These are phyloP conservation scores for Sebastes cheni DNA, from an alignment of 2,797 vertebrate genomes.

Conservation along the genomic window DNA sequence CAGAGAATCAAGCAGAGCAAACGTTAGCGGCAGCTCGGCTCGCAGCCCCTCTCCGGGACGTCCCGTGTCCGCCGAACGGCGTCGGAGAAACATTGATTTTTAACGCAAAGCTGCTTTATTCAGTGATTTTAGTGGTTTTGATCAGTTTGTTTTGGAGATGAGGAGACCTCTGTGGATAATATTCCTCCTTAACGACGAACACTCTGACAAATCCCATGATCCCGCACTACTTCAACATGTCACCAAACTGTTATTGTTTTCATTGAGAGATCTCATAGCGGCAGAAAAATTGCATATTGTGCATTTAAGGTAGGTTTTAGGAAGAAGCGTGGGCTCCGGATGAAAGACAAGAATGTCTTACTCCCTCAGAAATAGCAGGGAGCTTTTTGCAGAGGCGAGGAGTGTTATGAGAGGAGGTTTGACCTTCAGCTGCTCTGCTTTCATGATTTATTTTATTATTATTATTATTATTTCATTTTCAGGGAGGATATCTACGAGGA, in stretches of 20 bases:
- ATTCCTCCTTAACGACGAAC: too few relatives aligned
- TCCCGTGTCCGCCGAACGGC: not conserved
- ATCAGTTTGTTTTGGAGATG: too few relatives aligned
- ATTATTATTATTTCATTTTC: constrained; percentile 34
- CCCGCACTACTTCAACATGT: not conserved
- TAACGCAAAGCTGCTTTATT: too few relatives aligned
- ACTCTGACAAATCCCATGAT: rapidly evolving
- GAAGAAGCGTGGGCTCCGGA: not conserved
- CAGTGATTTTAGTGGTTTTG: too few relatives aligned
- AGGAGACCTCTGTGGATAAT: too few relatives aligned
- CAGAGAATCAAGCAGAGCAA: not conserved
- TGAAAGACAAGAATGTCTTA: not conserved
- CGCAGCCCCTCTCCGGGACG: not conserved
- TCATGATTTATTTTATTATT: not conserved
- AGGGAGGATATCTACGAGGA: constrained; percentile 90
- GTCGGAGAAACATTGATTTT: rapidly evolving
- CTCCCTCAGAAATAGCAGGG: not conserved
- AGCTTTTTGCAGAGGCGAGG: not conserved
- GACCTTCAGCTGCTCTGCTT: not conserved
- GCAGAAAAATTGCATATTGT: too few relatives aligned
- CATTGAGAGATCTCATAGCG: not conserved
- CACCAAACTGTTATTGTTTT: not conserved
- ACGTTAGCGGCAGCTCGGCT: not conserved
- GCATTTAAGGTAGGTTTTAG: too few relatives aligned
- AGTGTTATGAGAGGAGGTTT: not conserved